phyloP scores from a whole-genome alignment of 2,113 vertebrate species.

The Drymodes brunneopygia region DNA sequence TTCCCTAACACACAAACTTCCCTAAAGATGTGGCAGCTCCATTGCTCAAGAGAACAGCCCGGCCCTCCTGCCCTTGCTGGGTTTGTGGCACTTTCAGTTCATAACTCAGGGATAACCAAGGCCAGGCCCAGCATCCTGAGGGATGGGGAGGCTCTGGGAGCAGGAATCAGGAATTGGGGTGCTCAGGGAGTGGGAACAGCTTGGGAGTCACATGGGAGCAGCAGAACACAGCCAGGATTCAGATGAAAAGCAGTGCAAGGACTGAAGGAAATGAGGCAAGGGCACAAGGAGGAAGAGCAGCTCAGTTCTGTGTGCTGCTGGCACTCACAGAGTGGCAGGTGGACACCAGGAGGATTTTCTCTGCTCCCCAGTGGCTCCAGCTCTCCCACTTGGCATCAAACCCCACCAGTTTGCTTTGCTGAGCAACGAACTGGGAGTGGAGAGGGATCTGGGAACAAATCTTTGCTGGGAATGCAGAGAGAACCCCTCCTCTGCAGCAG shows the following conservation, averaged over 20 bases:
- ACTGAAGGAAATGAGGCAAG: neutral
- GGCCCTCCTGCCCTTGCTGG: neutral
- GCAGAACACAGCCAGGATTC: rapidly evolving
- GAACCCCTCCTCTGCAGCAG: neutral
- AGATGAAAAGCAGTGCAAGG: neutral
- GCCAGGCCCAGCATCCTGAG: neutral
- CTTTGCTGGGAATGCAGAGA: neutral
- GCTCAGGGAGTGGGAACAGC: rapidly evolving
- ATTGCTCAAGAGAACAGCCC: rapidly evolving
- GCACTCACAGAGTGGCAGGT: neutral
- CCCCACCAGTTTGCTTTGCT: neutral
- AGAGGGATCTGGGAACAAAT: neutral
- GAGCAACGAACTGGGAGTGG: neutral
- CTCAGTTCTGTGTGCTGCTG: neutral
- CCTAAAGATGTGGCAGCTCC: neutral
- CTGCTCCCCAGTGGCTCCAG: neutral
- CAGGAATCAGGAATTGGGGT: neutral
- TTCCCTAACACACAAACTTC: neutral
- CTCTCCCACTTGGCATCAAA: neutral
- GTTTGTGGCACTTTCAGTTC: neutral
- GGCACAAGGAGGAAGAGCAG: neutral
- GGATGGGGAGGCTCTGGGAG: neutral
- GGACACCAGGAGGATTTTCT: neutral
- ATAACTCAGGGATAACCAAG: rapidly evolving
- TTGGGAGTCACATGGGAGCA: rapidly evolving